A percentile compares a stretch with the other conserved stretches of the same genome.
Evolutionary conservation across 1,140 invertebrate genomes (phyloP).

Genomic region (Triops cancriformis): DNA sequence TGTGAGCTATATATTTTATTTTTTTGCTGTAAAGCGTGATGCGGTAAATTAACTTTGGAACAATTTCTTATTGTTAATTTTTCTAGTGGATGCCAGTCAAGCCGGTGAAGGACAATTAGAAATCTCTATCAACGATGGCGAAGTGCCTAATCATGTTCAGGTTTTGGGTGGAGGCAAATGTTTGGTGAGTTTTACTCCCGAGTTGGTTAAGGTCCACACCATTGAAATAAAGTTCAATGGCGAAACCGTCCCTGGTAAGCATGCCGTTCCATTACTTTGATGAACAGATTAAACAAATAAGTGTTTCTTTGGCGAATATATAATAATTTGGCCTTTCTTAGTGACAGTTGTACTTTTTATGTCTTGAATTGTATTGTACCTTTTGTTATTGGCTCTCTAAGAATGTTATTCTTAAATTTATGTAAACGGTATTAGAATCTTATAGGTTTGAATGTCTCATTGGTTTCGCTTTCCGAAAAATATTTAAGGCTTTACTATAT

Average conservation of each 20-base stretch:
- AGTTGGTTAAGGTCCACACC: conserved; percentile 77
- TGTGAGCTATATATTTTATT: too few relatives aligned
- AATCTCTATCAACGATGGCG: conserved; percentile 95
- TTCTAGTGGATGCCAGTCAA: conserved; percentile 84
- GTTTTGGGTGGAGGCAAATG: conserved; percentile 88
- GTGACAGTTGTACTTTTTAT: too few relatives aligned
- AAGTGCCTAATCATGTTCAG: conserved; percentile 95
- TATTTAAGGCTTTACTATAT: too few relatives aligned
- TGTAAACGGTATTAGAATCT: too few relatives aligned
- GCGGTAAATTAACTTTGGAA: background rate
- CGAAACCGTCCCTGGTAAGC: conserved; percentile 69
- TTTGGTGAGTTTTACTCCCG: conserved; percentile 90
- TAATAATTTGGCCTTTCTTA: too few relatives aligned
- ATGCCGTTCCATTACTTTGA: background rate
- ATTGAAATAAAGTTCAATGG: conserved; percentile 99
- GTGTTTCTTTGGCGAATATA: background rate
- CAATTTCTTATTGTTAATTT: conserved; percentile 13
- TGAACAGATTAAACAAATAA: background rate
- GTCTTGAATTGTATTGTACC: too few relatives aligned
- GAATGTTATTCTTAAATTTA: too few relatives aligned
- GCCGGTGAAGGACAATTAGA: conserved; percentile 94
- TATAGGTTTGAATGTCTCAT: too few relatives aligned
- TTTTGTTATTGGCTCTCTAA: too few relatives aligned
- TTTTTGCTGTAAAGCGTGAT: background rate
- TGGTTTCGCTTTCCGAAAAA: too few relatives aligned